phyloP scores from a whole-genome alignment of 2,797 vertebrate genomes.

The Leuciscus waleckii region DNA sequence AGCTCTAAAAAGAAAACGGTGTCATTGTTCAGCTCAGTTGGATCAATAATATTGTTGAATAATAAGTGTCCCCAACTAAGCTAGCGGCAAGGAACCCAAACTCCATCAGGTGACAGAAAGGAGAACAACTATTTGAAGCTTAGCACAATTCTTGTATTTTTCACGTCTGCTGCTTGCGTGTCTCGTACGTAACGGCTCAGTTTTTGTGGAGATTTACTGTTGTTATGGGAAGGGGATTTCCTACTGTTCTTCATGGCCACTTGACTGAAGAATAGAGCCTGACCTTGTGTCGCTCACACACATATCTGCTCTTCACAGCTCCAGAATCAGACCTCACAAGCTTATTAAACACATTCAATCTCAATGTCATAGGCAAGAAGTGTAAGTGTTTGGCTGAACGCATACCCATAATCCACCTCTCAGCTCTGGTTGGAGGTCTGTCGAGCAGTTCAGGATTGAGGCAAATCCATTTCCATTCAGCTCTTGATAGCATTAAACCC shows the following conservation, averaged over 20 bases:
- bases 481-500: not conserved
- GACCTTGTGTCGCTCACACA: constrained; percentile 65
- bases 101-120: not conserved
- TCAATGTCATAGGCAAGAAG: not conserved
- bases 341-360: constrained; percentile 37
- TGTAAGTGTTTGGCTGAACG: constrained; percentile 1
- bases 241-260: constrained; percentile 65
- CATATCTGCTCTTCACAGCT: constrained; percentile 69
- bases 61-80: not conserved
- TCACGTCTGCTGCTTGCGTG: not conserved
- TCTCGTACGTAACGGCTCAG: constrained; percentile 26
- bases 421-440: not conserved
- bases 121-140: not conserved
- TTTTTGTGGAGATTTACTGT: constrained; percentile 61
- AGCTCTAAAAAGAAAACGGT: not conserved
- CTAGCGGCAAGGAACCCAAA: not conserved
- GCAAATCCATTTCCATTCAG: not conserved
- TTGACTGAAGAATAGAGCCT: constrained; percentile 59
- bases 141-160: not conserved
- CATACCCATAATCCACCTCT: constrained; percentile 18
- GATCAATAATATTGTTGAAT: not conserved
- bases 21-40: not conserved
- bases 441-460: constrained; percentile 4
- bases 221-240: constrained; percentile 67
- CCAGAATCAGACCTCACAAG: constrained; percentile 49